These are phyloP conservation scores for Notospermus geniculatus DNA, from an alignment of 1,140 invertebrate species.

Conservation along the genomic window DNA sequence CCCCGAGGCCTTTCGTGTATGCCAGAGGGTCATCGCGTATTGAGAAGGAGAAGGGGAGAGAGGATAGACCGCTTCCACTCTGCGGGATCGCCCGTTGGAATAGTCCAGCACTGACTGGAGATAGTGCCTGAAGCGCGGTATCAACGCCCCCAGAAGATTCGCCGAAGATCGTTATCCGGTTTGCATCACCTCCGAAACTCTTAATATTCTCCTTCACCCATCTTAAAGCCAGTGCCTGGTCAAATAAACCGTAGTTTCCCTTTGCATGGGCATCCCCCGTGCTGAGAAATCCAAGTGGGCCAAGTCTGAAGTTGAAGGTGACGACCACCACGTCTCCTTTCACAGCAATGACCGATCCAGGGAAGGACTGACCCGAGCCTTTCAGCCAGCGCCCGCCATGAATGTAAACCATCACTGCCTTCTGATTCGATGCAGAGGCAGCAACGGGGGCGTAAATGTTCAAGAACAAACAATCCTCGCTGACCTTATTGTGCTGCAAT, in stretches of 20 bases:
- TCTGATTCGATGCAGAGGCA: not conserved
- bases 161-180: conserved; percentile 14
- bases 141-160: not conserved
- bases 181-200: conserved; percentile 18
- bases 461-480: not conserved
- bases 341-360: conserved; percentile 11
- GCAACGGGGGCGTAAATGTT: not conserved
- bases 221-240: conserved; percentile 18
- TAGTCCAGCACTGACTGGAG: not conserved
- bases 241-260: conserved; percentile 17
- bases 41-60: not conserved
- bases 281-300: conserved; percentile 28
- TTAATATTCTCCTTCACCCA: conserved; percentile 21
- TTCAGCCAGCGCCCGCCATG: conserved; percentile 28
- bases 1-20: not conserved
- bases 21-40: not conserved
- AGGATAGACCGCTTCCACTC: conserved; percentile 1
- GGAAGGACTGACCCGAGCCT: conserved; percentile 19
- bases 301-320: conserved; percentile 31
- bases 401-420: conserved; percentile 30
- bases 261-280: not conserved
- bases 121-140: not conserved
- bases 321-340: conserved; percentile 30
- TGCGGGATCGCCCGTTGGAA: not conserved
- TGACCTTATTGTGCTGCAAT: not conserved